Evolutionary conservation across 2,113 vertebrate genomes (phyloP).

Genomic region (human (Homo sapiens)): GRCh38 chr11:96785501-96786000

Average conservation of each 20-base stretch:
- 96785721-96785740: background rate
- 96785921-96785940: background rate
- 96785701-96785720: background rate
- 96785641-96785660: background rate
- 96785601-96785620: background rate
- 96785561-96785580: background rate
- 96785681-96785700: background rate
- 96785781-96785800: background rate
- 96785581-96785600: background rate
- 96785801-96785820: background rate
- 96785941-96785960: conserved; percentile 3
- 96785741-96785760: background rate
- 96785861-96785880: background rate
- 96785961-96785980: background rate
- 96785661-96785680: background rate
- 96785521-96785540: background rate
- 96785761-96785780: background rate
- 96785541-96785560: background rate
- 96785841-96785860: background rate
- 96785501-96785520: background rate
- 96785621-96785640: background rate
- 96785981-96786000: background rate
- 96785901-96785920: background rate
- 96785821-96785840: background rate
- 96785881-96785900: background rate